Base-by-base conservation (phyloP, 2,888 invertebrate genomes). In the Lochmaea capreae region DNA sequence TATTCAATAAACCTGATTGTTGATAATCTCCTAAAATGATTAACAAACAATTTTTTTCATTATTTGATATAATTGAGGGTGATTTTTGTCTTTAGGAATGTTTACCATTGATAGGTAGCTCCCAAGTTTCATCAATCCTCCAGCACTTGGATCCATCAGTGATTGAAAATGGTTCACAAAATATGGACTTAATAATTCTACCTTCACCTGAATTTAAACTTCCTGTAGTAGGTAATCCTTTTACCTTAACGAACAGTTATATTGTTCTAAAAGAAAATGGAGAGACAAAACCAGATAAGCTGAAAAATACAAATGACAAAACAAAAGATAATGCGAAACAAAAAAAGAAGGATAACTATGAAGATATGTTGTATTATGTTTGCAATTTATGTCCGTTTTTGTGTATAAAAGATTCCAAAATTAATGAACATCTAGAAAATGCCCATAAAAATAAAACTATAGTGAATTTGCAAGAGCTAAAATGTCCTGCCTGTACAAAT, bases 401-500 rank as follows among this genome's bases (percentile, higher is more conserved):
- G 52, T 86, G 86, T 72, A 84, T 85, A 42, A 84, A 83, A 78
- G 84, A 87, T 74, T 79, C 81, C 8, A 85, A 85, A 79, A 86
- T 87, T 16, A 83, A 82, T 4, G 85, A 86, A 69, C 87, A 87
- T 79, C 78, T 87, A 65, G 83, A 84, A 69, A 83, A 79, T 68
- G 84, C 83, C 5, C 87, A 90, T 12, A 89, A 88, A 81, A 89
- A 86, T 67, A 90, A 90, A 81, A 89, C 89, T 39, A 85, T 89
- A 0, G 88, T 88, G 26, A 89, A 90, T 81, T 87, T 90, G 78
- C 87, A 89, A 70, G 89, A 90, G 75, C 88, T 92, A 9, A 88
- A 88, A 77, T 93, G 93, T 81, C 93, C 93, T 14, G 93, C 92
- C 10, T 93, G 93, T 82, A 85, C 89, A 1, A 92, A 92, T 82